A percentile compares a stretch with the other conserved stretches of the same genome.
Conservation (phyloP, 2,797 vertebrate genomes). For the Acrocephalus scirpaceus region DNA sequence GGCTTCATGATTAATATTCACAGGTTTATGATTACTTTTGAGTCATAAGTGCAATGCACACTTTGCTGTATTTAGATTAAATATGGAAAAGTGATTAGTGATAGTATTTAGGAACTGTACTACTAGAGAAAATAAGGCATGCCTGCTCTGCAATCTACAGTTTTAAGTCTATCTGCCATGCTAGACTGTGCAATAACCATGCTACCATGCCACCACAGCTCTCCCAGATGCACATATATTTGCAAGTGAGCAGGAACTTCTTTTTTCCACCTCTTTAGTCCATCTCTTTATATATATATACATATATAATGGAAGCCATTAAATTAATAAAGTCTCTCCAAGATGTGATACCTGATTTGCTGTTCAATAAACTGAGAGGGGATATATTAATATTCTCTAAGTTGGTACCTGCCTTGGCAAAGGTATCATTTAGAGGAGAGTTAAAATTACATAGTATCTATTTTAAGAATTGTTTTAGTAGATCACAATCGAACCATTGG, state of each 20-base stretch:
- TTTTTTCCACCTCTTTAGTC: not conserved
- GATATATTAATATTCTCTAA: not conserved
- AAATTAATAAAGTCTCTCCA: not conserved
- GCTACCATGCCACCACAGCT: accelerated
- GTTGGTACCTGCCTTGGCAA: not conserved
- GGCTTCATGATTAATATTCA: not conserved
- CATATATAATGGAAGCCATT: not conserved
- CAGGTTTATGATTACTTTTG: not conserved
- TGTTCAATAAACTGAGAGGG: not conserved
- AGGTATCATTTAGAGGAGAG: not conserved
- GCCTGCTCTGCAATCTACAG: not conserved
- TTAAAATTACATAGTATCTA: not conserved
- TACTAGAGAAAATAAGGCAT: not conserved
- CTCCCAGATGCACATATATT: not conserved
- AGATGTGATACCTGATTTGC: not conserved
- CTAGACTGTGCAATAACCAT: not conserved
- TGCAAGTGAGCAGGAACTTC: not conserved
- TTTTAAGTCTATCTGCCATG: not conserved
- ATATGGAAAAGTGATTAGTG: not conserved
- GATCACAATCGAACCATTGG: not conserved
- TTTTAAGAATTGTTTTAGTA: not conserved
- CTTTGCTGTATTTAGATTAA: not conserved
- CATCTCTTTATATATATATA: not conserved
- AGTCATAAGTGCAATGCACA: not conserved
- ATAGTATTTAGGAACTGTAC: not conserved